Percentiles rank a stretch among this genome's conserved stretches.
Evolutionary conservation across 2,888 invertebrate genomes (phyloP).

Genomic region (Strigamia transsilvanica): DNA sequence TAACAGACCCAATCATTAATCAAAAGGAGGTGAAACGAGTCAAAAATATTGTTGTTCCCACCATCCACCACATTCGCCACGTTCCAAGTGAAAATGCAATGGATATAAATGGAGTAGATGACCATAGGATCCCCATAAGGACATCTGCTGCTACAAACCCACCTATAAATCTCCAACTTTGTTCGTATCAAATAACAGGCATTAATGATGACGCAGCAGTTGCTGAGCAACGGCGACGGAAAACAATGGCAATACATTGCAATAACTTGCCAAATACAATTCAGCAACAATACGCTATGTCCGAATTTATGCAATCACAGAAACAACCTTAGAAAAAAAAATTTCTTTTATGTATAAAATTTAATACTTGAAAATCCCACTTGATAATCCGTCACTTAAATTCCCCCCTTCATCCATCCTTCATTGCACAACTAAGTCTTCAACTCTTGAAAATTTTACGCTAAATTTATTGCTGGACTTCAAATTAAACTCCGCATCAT

Average conservation of each 20-base stretch:
- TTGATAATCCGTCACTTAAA: background rate
- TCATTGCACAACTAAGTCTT: slow-evolving; percentile 17
- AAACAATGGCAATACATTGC: background rate
- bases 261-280: background rate
- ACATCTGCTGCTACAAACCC: slow-evolving; percentile 44
- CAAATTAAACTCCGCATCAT: slow-evolving; percentile 45
- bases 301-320: background rate
- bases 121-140: slow-evolving; percentile 44
- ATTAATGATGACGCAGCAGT: slow-evolving; percentile 42
- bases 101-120: slow-evolving; percentile 39
- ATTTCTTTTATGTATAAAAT: background rate
- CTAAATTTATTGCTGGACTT: slow-evolving; percentile 49
- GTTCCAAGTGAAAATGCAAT: slow-evolving; percentile 43
- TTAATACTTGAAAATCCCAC: background rate
- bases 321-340: no score
- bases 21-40: slow-evolving; percentile 37
- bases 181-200: slow-evolving; percentile 28
- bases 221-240: background rate
- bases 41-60: slow-evolving; percentile 37
- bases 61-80: slow-evolving; percentile 21
- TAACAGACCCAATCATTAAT: slow-evolving; percentile 30
- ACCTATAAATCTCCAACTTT: slow-evolving; percentile 40
- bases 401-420: background rate
- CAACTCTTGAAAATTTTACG: slow-evolving; percentile 46
- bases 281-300: background rate